phyloP scores from a whole-genome alignment of 2,113 vertebrate genomes.

The Oncorhynchus kisutch region DNA sequence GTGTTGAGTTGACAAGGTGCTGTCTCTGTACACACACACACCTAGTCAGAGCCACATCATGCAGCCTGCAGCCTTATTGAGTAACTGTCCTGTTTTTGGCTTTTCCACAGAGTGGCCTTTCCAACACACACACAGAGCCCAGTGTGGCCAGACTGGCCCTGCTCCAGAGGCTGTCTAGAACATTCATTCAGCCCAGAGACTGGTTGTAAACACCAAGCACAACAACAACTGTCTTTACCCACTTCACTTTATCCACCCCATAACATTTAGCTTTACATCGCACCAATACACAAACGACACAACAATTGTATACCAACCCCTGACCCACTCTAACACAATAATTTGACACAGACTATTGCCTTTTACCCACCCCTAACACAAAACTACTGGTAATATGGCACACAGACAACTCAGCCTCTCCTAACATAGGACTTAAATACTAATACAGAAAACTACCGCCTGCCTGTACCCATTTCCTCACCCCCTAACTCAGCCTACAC shows the following conservation, averaged over 20 bases:
- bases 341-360: too few species aligned
- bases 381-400: neutral
- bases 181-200: constrained; percentile 53
- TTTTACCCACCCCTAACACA: too few species aligned
- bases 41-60: neutral
- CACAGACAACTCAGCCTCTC: neutral
- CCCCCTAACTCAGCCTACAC: too few species aligned
- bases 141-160: constrained; percentile 61
- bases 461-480: neutral
- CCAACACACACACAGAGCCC: constrained; percentile 53
- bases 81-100: neutral
- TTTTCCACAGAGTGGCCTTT: neutral
- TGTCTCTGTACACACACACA: constrained; percentile 1
- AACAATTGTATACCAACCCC: neutral
- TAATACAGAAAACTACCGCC: neutral
- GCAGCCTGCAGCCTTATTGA: neutral
- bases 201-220: constrained; percentile 56
- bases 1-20: neutral
- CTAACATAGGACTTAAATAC: too few species aligned
- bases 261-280: too few species aligned
- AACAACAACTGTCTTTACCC: constrained; percentile 24
- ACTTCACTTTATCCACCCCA: neutral
- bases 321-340: too few species aligned
- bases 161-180: constrained; percentile 64
- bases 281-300: too few species aligned